Evolutionary conservation across 2,113 vertebrate genomes (phyloP).

Genomic region (Numenius arquata): DNA sequence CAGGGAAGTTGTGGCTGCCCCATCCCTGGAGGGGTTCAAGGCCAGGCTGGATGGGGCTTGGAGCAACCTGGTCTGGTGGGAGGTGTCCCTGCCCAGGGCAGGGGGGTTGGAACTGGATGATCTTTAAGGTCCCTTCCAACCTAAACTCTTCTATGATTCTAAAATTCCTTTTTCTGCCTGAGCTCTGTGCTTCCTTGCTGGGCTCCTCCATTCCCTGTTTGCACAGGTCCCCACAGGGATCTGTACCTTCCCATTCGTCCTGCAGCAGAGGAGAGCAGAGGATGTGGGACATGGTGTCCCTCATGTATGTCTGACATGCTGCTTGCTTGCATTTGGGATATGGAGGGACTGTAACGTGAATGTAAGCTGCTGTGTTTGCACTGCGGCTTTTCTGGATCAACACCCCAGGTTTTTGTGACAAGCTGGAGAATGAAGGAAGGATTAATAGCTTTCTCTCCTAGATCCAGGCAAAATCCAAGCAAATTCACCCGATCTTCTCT

Average conservation of each 20-base stretch:
- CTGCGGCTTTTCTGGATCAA: not conserved
- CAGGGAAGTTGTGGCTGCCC: too few relatives aligned
- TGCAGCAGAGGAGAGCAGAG: not conserved
- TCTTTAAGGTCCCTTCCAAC: too few relatives aligned
- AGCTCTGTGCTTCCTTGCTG: not conserved
- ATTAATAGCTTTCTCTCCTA: not conserved
- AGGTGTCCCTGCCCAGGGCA: too few relatives aligned
- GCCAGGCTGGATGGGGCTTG: too few relatives aligned
- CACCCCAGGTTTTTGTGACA: not conserved
- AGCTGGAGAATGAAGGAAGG: not conserved
- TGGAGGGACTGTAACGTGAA: not conserved
- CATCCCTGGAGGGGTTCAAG: too few relatives aligned
- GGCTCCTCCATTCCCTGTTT: not conserved
- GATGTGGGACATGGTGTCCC: not conserved
- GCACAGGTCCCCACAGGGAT: not conserved
- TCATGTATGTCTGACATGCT: fast-evolving
- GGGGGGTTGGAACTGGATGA: too few relatives aligned
- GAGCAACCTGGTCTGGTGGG: too few relatives aligned
- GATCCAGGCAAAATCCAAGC: not conserved
- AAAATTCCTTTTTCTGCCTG: not conserved
- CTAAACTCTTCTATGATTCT: too few relatives aligned
- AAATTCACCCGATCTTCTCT: not conserved
- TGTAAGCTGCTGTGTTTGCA: not conserved
- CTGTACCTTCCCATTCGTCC: not conserved
- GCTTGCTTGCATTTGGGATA: fast-evolving